Evolutionary conservation across 2,113 vertebrate species (phyloP), one percentile per base, ranked within the genome.

Genomic region (Ellobius talpinus): DNA sequence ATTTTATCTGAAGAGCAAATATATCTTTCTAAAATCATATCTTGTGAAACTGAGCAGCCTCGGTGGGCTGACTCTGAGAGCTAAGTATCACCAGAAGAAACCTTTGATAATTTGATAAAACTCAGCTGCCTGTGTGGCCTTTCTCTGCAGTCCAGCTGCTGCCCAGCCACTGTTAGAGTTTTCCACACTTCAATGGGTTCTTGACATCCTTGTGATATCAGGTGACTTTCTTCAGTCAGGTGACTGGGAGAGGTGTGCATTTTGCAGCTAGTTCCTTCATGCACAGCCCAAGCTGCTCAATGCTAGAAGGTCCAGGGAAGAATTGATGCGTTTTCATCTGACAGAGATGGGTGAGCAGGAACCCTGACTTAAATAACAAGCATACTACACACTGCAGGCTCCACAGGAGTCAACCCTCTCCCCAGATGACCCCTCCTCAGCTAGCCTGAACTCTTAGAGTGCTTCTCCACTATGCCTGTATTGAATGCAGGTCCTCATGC

Each of bases 11-110:
- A 88, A 58, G 36, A 86, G 2, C 7, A 89, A 87, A 89, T 91
- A 86, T 24, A 96, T 58, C 36, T 94, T 94, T 88, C 61, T 61
- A 14, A 90, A 74, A 17, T 45, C 45, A 10, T 72, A 88, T 85
- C 90, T 85, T 89, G 81, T 66, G 85, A 96, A 65, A 90, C 55
- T 70, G 55, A 55, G 26, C 29, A 39, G 29, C 50, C 45, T 58
- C 13, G 17, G 50, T n/a, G 76, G 76, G 95, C 76, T 92, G 74
- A 88, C 90, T 72, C 84, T 95, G 90, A 97, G 96, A 95, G 86
- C 74, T 90, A 79, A 72, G 36, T 36, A 33, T 87, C 74, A 39
- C 72, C 70, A 89, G 70, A 86, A 92, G 63, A 86, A 96, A 96
- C 79, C 47, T 39, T 31, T 31, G 26, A 52, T 93, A 1, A 66